Base-by-base conservation (phyloP, 1,140 invertebrate genomes). In the Aphaenogaster floridana region DNA sequence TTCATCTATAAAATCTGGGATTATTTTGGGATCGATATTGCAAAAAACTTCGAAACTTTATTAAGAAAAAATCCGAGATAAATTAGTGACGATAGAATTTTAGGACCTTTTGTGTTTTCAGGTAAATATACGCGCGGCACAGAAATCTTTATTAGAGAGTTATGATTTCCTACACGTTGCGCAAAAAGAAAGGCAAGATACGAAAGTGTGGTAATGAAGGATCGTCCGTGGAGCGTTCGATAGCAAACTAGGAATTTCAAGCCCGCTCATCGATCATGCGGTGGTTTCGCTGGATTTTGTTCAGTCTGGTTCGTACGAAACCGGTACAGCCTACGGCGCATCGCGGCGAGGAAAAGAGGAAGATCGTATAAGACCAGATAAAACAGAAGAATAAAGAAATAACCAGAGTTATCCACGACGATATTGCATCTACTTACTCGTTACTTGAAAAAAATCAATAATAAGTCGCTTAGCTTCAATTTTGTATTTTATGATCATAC, bases 291-390 rank as follows among this genome's bases (percentile, higher is more conserved):
- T 80, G 64, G 63, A 80, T 86, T 86, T 86, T 81, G 85, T 86
- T 86, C 77, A 59, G 54, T 81, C 77, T 81, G 78, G 21, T 81
- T 81, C 64, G 59, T 66, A 66, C 36, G 63, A 80, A 86, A 86
- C 85, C 85, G 85, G 85, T 86, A 86, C 61, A 79, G 84, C 84
- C 78, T 86, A 48, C 50, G 85, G 85, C 85, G n/a, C 78, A 68
- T 52, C 68, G 45, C 78, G 21, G 54, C 48, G 66, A 45, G 68
- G 45, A 72, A 74, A 81, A 83, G 64, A 68, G 45, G 66, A 74
- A 71, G 68, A 83, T 59, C 28, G 45, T 21, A 69, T 36, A 28
- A 63, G 48, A 54, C 17, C 45, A 66, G 68, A 45, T 84, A 59
- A 63, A 87, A 87, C 42, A 57, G 36, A 87, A 83, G 54, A 79